Conservation (phyloP, 2,113 vertebrate species). For the Acrocephalus kingi region DNA sequence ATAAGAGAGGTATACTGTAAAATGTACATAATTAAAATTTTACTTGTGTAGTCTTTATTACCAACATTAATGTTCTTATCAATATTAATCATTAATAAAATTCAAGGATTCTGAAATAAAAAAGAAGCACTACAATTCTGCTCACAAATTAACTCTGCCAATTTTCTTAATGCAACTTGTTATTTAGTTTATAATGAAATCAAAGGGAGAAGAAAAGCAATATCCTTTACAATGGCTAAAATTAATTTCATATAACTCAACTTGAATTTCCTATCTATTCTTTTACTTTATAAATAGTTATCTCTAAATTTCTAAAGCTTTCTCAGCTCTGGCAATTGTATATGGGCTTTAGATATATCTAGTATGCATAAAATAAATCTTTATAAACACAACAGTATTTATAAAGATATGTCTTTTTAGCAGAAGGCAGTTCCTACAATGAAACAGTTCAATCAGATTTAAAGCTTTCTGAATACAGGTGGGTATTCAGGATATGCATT, state of each 20-base stretch:
- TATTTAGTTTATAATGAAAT: background rate
- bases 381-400: background rate
- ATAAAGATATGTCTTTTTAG: background rate
- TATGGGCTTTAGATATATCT: background rate
- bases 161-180: background rate
- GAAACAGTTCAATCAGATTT: background rate
- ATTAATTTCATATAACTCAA: background rate
- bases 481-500: background rate
- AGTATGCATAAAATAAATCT: background rate
- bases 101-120: background rate
- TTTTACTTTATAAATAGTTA: background rate
- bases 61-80: background rate
- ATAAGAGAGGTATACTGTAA: background rate
- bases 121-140: background rate
- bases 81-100: slow-evolving; percentile 9
- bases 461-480: background rate
- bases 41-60: background rate
- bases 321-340: background rate
- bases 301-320: background rate
- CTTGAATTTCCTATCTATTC: background rate
- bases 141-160: background rate
- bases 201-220: background rate
- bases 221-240: background rate
- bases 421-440: background rate
- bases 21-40: background rate